Evolutionary conservation across 92 coral and sea anemone genomes (phyloP).

Genomic region (Paragorgia papillata): DNA sequence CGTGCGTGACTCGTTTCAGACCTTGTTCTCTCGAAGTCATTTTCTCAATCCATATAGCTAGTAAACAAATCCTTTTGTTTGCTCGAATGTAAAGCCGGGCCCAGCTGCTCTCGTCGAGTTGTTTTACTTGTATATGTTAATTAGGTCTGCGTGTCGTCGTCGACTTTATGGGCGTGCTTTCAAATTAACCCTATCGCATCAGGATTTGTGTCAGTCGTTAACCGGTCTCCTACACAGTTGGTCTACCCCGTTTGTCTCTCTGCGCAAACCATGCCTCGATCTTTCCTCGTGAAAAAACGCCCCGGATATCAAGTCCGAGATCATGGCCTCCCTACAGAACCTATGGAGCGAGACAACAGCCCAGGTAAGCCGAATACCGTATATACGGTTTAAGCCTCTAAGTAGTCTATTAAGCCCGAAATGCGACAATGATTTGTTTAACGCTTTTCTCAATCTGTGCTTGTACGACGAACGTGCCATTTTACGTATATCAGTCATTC

Average conservation of each 20-base stretch:
- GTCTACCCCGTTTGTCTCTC: conserved; percentile 37
- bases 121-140: conserved; percentile 19
- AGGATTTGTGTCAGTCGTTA: conserved; percentile 21
- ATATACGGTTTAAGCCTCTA: neutral
- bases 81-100: conserved; percentile 22
- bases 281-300: conserved; percentile 75
- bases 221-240: neutral
- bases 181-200: conserved; percentile 41
- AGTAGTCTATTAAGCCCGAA: conserved; percentile 27
- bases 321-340: neutral
- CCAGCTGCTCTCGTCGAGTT: conserved; percentile 21
- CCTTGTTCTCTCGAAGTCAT: no score
- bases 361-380: neutral
- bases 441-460: conserved; percentile 33
- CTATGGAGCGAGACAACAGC: neutral
- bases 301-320: neutral
- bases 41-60: no score
- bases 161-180: conserved; percentile 9
- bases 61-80: conserved; percentile 25
- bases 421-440: conserved; percentile 22
- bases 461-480: no score
- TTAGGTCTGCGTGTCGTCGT: conserved; percentile 38
- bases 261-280: conserved; percentile 66
- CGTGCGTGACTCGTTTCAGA: no score
- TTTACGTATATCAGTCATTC: no score